Evolutionary conservation across 1,140 invertebrate genomes (phyloP), one percentile per base, ranked within the genome.

Genomic region (Polypedilum pembai): DNA sequence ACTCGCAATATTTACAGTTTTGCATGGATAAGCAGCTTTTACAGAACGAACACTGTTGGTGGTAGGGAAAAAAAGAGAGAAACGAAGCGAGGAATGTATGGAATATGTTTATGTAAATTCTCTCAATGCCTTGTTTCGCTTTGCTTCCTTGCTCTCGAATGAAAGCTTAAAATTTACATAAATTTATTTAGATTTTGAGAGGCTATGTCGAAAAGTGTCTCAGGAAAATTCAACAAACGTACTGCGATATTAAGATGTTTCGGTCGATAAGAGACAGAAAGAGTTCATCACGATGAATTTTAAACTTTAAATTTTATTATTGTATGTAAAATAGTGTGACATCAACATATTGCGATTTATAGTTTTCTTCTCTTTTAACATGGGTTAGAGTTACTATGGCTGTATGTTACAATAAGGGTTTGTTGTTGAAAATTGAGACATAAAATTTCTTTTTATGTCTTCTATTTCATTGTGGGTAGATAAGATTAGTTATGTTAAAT

Each of bases 81-180:
- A 56, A 15, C 45, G 45, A n/a, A 56, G n/a, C 45, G 24, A 33
- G 15, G 10, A 56, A 56, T 56, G n/a, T n/a, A 56, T 56, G 45
- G 45, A 56, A 56, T 56, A 56, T 56, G 45, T 56, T 56, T 56
- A 56, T 56, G 45, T n/a, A 56, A 56, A 56, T 56, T 56, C 15
- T 12, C 41, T 45, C 2, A 33, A 33, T 33, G 15, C 41, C 10
- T 56, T 12, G 12, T 15, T 15, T 56, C 12, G n/a, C 12, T 2
- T 56, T 15, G 45, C 45, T 56, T 15, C 12, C 45, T 56, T n/a
- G n/a, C 45, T 56, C 45, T 12, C 45, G 10, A 8, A n/a, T 56
- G 45, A 56, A 56, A 56, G 45, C 45, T 56, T 56, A 56, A 56
- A 45, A 56, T 56, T 56, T 56, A 56, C 45, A 56, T 56, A 56